Evolutionary conservation across 92 coral and sea anemone genomes (phyloP), one percentile per base, ranked within the genome.

Genomic region (Blastomussa wellsi): DNA sequence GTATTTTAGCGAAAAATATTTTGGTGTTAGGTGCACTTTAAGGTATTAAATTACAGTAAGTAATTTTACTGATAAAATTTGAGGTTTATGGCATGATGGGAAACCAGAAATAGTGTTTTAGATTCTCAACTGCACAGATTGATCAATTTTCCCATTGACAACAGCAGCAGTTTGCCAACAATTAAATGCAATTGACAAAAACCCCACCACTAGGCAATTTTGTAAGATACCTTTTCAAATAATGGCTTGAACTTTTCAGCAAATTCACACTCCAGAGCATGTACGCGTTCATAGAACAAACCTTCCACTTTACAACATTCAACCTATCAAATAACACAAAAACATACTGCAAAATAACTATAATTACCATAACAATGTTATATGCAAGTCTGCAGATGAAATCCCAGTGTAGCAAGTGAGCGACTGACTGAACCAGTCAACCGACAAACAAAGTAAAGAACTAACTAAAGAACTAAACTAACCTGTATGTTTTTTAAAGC

Each of bases 261-360:
- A 93, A 92, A 97, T 91, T 93, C 93, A 91, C 99, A 97, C 69
- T 97, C 99, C 80, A 97, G 89, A 36, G 98, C 98, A 82, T 97
- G 99, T 9, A 97, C 99, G 68, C 92, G 95, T 64, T 94, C 98
- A 74, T 94, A 97, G 71, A 97, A 97, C 64, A 91, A 81, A 11
- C 97, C 99, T 88, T 97, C 99, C 66, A 97, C 69, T 76, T 97
- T 97, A 28, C 95, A 92, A 85, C 95, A 94, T 60, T 93, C 95
- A 81, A 95, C 98, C 95, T 97, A 81, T 2, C 73, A 53, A 66
- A 52, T 24, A 71, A 86, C 49, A 42, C 16, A 29, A 13, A 49
- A 29, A 7, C 41, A 53, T 49, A 87, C 31, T 36, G 64, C 39
- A n/a, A 79, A 79, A 64, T 28, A 51, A 14, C 38, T 11, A 70